phyloP scores from a whole-genome alignment of 2,113 vertebrate species.

The Rhineura floridana region DNA sequence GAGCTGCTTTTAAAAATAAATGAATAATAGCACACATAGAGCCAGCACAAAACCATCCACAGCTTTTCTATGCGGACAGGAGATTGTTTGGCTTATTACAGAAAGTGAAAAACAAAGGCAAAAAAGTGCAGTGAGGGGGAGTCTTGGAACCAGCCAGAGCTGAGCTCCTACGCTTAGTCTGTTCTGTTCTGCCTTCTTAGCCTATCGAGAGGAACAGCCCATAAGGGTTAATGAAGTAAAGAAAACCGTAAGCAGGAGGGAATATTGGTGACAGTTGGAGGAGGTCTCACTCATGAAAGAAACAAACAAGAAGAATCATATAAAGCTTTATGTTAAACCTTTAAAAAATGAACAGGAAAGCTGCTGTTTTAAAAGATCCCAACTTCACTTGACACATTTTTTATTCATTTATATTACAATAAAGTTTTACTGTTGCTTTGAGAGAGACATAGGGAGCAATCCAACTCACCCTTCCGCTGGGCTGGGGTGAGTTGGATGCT shows the following conservation, averaged over 20 bases:
- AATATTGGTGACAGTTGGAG: not conserved
- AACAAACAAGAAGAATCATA: not conserved
- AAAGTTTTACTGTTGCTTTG: no score
- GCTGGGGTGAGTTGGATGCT: no score
- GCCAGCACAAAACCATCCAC: conserved; percentile 51
- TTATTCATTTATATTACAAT: no score
- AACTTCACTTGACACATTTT: not conserved
- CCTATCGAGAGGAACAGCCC: fast-evolving
- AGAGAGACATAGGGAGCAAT: no score
- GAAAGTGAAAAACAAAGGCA: conserved; percentile 48
- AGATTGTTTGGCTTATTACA: conserved; percentile 51
- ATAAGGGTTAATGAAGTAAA: conserved; percentile 20
- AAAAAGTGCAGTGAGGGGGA: conserved; percentile 53
- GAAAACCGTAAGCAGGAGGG: not conserved
- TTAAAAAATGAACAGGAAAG: not conserved
- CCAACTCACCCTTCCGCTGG: no score
- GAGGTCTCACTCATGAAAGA: not conserved
- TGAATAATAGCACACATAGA: conserved; percentile 1
- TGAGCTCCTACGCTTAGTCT: conserved; percentile 62
- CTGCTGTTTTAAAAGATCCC: not conserved
- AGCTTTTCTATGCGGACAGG: conserved; percentile 40
- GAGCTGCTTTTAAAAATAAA: not conserved
- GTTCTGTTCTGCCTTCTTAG: conserved; percentile 51
- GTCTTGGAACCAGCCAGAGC: conserved; percentile 48
- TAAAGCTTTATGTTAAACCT: not conserved